Evolutionary conservation across 1,140 invertebrate species (phyloP).

Genomic region (Pseudomyrmex pallidus): DNA sequence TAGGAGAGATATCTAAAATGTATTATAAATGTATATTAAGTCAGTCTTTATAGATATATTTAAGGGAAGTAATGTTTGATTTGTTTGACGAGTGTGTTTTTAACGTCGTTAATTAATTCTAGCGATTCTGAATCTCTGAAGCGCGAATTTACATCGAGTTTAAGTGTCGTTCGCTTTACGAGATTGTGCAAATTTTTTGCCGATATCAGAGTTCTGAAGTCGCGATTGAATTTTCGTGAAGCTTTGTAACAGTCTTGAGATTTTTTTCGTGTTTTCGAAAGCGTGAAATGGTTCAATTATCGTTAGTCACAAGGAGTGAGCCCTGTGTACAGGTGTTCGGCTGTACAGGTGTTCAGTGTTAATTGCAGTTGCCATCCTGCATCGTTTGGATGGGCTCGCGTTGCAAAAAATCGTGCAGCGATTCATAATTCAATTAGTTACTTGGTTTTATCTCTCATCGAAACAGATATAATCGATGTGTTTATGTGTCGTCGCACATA

Average conservation of each 20-base stretch:
- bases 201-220: neutral
- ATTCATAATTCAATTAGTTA: conserved; percentile 60
- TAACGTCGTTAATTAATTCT: neutral
- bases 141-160: neutral
- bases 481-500: conserved; percentile 17
- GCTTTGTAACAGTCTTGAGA: neutral
- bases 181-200: too few species aligned
- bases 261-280: conserved; percentile 35
- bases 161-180: neutral
- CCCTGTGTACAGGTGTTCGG: conserved; percentile 26
- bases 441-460: conserved; percentile 48
- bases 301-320: neutral
- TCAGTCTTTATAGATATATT: neutral
- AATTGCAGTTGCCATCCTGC: conserved; percentile 39
- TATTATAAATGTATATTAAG: neutral
- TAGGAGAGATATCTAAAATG: neutral
- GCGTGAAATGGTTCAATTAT: conserved; percentile 47
- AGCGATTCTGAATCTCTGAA: conserved; percentile 1
- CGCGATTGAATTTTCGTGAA: neutral
- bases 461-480: conserved; percentile 46
- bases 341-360: conserved; percentile 46
- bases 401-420: conserved; percentile 17
- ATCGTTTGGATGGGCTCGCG: conserved; percentile 19
- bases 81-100: neutral
- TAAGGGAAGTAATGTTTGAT: conserved; percentile 5